A percentile compares a stretch with the other conserved stretches of the same genome.
These are phyloP conservation scores for Asobara japonica DNA, from an alignment of 1,140 invertebrate species.

Conservation along the genomic window DNA sequence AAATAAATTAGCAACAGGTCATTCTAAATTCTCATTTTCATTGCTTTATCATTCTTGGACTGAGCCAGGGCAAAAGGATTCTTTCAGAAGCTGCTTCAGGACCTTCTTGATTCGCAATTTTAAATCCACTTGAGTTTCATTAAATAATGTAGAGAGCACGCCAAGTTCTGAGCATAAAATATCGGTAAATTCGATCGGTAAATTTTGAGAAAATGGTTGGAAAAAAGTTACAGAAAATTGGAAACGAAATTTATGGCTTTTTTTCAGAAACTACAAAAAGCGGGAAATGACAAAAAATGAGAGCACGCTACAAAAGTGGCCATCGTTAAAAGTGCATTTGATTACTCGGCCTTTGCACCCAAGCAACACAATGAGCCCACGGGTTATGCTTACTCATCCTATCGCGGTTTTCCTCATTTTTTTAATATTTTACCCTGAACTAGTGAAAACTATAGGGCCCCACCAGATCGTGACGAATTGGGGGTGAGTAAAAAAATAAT, in stretches of 20 bases:
- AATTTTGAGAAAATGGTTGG: too few species aligned
- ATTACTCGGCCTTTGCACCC: constrained; percentile 11
- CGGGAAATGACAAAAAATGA: constrained; percentile 33
- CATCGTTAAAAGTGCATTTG: background rate
- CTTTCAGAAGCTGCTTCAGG: too few species aligned
- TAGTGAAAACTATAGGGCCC: background rate
- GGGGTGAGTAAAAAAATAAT: background rate
- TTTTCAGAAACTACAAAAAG: background rate
- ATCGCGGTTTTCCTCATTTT: constrained; percentile 4
- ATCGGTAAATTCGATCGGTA: too few species aligned
- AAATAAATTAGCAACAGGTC: constrained; percentile 16
- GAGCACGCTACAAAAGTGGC: constrained; percentile 30
- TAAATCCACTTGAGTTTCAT: too few species aligned
- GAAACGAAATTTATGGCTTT: too few species aligned
- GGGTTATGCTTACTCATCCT: constrained; percentile 28
- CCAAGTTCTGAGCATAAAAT: too few species aligned
- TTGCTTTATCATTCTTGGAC: too few species aligned
- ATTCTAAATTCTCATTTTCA: too few species aligned
- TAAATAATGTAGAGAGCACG: too few species aligned
- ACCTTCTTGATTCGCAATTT: too few species aligned
- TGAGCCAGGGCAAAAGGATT: too few species aligned
- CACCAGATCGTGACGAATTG: background rate
- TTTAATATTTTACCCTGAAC: background rate
- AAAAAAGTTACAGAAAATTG: too few species aligned
- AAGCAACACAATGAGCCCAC: background rate